Percentiles rank a stretch among this genome's conserved stretches.
phyloP scores from a whole-genome alignment of 2,888 invertebrate genomes.

The Phytoseiulus persimilis region DNA sequence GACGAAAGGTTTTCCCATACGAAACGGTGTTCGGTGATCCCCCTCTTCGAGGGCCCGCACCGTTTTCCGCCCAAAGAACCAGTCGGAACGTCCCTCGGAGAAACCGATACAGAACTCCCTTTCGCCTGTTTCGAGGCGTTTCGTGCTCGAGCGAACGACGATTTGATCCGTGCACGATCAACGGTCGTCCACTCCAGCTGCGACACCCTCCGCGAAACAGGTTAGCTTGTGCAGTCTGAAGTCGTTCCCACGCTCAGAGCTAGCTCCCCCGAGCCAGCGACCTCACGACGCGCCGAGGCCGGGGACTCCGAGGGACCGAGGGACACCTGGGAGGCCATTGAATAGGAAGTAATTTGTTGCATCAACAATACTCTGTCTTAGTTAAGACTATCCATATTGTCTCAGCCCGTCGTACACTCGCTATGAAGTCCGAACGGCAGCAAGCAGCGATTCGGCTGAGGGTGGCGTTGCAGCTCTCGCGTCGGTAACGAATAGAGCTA shows the following conservation, averaged over 20 bases:
- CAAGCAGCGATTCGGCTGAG: neutral
- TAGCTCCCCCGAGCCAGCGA: neutral
- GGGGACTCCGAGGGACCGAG: neutral
- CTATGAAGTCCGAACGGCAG: neutral
- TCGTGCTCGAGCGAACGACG: no score
- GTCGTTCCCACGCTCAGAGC: neutral
- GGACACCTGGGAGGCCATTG: constrained; percentile 22
- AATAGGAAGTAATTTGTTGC: constrained; percentile 38
- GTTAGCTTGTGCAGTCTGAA: neutral
- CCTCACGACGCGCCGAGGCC: neutral
- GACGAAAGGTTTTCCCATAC: no score
- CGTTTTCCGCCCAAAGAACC: no score
- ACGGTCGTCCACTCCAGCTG: neutral
- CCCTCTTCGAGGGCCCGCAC: no score
- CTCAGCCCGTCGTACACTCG: neutral
- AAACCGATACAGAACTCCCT: no score
- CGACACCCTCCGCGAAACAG: neutral
- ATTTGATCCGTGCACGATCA: no score
- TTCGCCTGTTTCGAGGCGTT: no score
- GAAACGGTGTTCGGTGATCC: no score
- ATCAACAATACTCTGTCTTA: constrained; percentile 18
- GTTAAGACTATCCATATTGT: neutral
- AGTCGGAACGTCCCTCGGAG: no score
- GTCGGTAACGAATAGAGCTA: neutral
- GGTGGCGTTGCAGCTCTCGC: neutral